These are phyloP conservation scores for Anarrhichthys ocellatus DNA, from an alignment of 2,113 vertebrate species.

Conservation along the genomic window DNA sequence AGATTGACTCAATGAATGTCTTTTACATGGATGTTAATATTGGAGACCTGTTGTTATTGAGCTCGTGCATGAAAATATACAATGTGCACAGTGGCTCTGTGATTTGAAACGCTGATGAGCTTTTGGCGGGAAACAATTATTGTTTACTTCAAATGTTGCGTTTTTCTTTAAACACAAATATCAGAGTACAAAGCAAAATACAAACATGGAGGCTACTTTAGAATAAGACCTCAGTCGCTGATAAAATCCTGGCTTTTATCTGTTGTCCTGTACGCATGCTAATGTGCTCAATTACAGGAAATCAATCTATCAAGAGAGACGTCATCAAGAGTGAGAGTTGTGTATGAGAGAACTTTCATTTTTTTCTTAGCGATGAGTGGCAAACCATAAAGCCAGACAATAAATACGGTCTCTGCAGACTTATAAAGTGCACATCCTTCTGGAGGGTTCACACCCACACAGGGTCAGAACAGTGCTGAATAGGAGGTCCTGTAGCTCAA, in stretches of 20 bases:
- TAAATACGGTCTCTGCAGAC: slow-evolving; percentile 14
- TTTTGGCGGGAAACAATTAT: no score
- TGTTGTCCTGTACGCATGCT: background rate
- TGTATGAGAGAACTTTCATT: background rate
- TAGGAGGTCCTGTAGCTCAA: background rate
- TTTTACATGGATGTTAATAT: slow-evolving; percentile 20
- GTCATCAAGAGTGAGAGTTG: background rate
- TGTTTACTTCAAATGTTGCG: background rate
- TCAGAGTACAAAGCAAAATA: background rate
- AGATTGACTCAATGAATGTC: slow-evolving; percentile 22
- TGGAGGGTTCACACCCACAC: slow-evolving; percentile 1
- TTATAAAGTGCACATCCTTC: background rate
- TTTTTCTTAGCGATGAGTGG: slow-evolving; percentile 5
- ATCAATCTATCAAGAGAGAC: background rate
- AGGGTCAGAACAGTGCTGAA: background rate
- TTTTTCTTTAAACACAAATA: background rate
- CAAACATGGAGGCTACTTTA: background rate
- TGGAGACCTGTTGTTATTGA: slow-evolving; percentile 12
- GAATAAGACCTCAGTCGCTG: background rate
- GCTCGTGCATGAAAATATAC: slow-evolving; percentile 5
- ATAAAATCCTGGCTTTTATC: slow-evolving; percentile 11
- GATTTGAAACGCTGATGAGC: slow-evolving; percentile 4
- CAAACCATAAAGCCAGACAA: slow-evolving; percentile 11
- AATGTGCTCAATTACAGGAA: slow-evolving; percentile 16
- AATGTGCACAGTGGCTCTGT: background rate